These are phyloP conservation scores for Eublepharis macularius DNA, from an alignment of 2,113 vertebrate species.

Conservation along the genomic window DNA sequence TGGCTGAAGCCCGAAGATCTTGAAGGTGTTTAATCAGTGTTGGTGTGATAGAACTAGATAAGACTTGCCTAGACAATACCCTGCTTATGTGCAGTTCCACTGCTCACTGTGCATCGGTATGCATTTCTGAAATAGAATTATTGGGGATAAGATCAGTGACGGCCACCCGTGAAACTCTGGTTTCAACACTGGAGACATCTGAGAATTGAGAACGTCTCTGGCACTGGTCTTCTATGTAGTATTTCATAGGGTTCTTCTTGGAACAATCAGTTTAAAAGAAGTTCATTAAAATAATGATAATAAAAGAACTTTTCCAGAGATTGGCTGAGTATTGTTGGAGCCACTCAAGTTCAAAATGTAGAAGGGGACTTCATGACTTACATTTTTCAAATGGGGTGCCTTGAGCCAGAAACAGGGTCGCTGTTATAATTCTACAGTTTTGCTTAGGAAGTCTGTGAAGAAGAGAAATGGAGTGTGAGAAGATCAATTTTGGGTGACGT, in stretches of 20 bases:
- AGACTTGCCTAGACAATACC: background rate
- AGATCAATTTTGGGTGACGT: background rate
- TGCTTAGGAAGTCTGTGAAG: background rate
- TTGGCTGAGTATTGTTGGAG: too few relatives aligned
- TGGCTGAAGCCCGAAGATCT: background rate
- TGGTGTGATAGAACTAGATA: too few relatives aligned
- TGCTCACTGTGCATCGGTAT: background rate
- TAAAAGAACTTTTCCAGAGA: too few relatives aligned
- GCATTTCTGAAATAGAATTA: background rate
- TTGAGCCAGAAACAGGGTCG: background rate
- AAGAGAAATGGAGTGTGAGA: background rate
- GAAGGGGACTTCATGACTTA: background rate
- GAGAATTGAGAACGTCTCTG: background rate
- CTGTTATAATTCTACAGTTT: background rate
- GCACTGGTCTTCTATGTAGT: too few relatives aligned
- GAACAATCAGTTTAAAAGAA: too few relatives aligned
- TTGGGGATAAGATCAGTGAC: background rate
- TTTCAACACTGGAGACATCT: too few relatives aligned
- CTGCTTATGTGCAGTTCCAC: background rate
- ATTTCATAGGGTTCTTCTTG: background rate
- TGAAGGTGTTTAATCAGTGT: background rate
- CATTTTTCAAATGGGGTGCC: background rate
- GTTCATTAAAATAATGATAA: background rate
- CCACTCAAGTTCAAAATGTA: background rate
- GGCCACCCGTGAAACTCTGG: background rate